Conservation (phyloP, 2,888 invertebrate genomes). For the Pollenia angustigena region DNA sequence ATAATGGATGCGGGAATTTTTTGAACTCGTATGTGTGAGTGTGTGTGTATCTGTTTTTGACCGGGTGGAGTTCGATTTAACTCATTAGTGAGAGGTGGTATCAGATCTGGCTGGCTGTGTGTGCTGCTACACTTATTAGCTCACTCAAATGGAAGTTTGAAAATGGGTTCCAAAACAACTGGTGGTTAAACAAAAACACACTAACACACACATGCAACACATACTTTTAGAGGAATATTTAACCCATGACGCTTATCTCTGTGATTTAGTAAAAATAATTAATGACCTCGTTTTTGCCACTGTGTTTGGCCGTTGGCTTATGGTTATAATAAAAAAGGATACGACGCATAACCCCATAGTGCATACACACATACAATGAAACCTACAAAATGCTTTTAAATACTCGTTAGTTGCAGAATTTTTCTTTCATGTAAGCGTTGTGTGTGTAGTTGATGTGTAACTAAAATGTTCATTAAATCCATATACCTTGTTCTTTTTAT, state of each 20-base stretch:
- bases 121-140: constrained; percentile 64
- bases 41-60: constrained; percentile 17
- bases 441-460: constrained; percentile 32
- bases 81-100: constrained; percentile 59
- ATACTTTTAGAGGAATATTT: constrained; percentile 49
- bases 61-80: constrained; percentile 56
- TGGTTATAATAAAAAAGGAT: neutral
- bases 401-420: constrained; percentile 62
- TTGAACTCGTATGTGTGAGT: constrained; percentile 15
- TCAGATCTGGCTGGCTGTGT: constrained; percentile 27
- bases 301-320: constrained; percentile 62
- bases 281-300: constrained; percentile 84
- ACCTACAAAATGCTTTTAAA: constrained; percentile 64
- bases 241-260: constrained; percentile 79
- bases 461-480: constrained; percentile 66
- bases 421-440: constrained; percentile 12
- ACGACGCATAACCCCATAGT: constrained; percentile 45
- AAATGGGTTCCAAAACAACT: constrained; percentile 62
- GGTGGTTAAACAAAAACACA: constrained; percentile 48
- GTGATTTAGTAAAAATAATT: constrained; percentile 83
- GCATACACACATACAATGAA: constrained; percentile 50
- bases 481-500: constrained; percentile 45
- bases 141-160: constrained; percentile 69
- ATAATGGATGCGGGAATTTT: constrained; percentile 66
- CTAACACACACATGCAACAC: neutral